These are phyloP conservation scores for Kobus ellipsiprymnus DNA, from an alignment of 2,113 vertebrate genomes.

Conservation along the genomic window DNA sequence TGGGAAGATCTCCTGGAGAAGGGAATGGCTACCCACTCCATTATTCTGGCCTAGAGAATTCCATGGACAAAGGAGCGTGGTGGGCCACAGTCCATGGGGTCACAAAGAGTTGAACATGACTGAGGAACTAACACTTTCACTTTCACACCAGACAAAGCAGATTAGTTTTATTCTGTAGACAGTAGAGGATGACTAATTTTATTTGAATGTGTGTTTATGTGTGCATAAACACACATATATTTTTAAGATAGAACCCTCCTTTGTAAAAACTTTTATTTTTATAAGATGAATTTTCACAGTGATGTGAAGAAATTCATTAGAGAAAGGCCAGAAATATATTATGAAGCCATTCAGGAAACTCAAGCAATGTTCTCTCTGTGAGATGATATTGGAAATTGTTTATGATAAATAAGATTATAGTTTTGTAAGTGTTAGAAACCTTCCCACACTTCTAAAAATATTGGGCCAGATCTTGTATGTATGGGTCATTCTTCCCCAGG, in stretches of 20 bases:
- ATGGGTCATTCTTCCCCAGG: neutral
- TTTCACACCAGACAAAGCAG: neutral
- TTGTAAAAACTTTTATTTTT: neutral
- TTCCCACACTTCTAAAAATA: neutral
- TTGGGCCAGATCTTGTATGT: neutral
- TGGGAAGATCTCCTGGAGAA: neutral
- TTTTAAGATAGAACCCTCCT: neutral
- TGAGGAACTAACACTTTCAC: neutral
- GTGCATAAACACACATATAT: neutral
- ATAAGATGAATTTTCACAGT: neutral
- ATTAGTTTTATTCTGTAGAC: neutral
- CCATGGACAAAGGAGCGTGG: neutral
- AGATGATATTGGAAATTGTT: neutral
- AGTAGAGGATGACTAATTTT: neutral
- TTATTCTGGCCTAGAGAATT: neutral
- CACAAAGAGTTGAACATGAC: neutral
- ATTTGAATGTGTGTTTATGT: neutral
- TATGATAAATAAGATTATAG: neutral
- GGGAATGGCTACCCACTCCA: neutral
- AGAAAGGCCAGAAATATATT: neutral
- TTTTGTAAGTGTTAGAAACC: neutral
- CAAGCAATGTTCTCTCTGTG: neutral
- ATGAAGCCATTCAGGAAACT: neutral
- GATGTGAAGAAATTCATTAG: neutral
- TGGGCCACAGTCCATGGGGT: neutral